Conservation (phyloP, 2,888 invertebrate genomes). For the Scelioninae gen. 2 region DNA sequence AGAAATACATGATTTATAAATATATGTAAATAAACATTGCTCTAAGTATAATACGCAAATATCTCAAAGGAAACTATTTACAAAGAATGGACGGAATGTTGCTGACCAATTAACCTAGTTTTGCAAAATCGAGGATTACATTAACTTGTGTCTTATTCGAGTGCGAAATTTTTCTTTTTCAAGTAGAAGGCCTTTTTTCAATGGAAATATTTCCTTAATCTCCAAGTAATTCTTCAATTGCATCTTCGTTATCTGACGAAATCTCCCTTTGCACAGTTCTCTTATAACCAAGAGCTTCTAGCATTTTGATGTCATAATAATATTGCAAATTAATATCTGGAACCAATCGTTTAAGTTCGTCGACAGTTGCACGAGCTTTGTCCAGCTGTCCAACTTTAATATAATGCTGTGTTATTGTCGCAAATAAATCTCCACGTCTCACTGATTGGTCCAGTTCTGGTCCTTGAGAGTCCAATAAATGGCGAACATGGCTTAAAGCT, state of each 20-base stretch:
- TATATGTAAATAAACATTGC: too few relatives aligned
- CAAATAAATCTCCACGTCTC: constrained; percentile 72
- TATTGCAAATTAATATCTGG: constrained; percentile 73
- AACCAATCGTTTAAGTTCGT: constrained; percentile 71
- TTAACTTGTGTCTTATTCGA: too few relatives aligned
- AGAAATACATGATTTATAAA: too few relatives aligned
- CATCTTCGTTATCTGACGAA: constrained; percentile 72
- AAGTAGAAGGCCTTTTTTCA: too few relatives aligned
- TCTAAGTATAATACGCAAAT: too few relatives aligned
- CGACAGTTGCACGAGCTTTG: constrained; percentile 70
- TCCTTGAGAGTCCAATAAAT: constrained; percentile 75
- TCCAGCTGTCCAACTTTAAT: constrained; percentile 70
- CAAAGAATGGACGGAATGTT: too few relatives aligned
- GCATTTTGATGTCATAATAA: constrained; percentile 69
- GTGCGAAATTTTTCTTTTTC: too few relatives aligned
- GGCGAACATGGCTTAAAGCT: constrained; percentile 78
- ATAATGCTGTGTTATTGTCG: constrained; percentile 72
- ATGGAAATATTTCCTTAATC: constrained; percentile 62
- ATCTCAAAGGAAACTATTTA: too few relatives aligned
- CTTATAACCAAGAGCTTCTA: constrained; percentile 72
- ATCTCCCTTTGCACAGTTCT: constrained; percentile 68
- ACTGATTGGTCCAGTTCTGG: constrained; percentile 71
- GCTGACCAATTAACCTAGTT: too few relatives aligned
- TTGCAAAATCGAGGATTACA: too few relatives aligned
- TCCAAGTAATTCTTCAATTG: constrained; percentile 72